Percentiles rank a stretch among this genome's conserved stretches.
These are phyloP conservation scores for Anarrhichthys ocellatus DNA, from an alignment of 2,113 vertebrate species.

Conservation along the genomic window DNA sequence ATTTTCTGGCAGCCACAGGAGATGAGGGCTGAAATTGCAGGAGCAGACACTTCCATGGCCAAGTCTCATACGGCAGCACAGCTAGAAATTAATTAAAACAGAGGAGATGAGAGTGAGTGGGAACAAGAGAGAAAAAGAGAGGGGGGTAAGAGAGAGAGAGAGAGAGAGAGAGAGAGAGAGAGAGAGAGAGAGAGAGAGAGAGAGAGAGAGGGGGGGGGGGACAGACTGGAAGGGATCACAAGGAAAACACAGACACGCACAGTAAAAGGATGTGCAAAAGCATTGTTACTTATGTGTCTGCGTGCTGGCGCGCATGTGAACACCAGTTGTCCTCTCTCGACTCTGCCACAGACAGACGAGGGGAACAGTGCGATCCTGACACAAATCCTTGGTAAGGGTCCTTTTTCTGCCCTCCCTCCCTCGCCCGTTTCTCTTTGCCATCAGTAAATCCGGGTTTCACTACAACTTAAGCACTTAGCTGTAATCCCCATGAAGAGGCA, in stretches of 20 bases:
- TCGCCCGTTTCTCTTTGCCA: constrained; percentile 75
- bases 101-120: constrained; percentile 52
- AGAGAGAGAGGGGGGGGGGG: background rate
- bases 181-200: background rate
- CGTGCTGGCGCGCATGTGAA: constrained; percentile 43
- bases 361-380: constrained; percentile 72
- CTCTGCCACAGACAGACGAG: constrained; percentile 60
- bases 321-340: constrained; percentile 68
- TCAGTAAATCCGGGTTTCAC: constrained; percentile 83
- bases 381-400: constrained; percentile 81
- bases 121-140: constrained; percentile 34
- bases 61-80: constrained; percentile 74
- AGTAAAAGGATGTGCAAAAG: constrained; percentile 51
- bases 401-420: constrained; percentile 72
- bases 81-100: constrained; percentile 79
- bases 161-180: background rate
- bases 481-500: constrained; percentile 84
- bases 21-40: constrained; percentile 61
- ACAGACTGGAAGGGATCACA: constrained; percentile 46
- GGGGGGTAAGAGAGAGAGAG: background rate
- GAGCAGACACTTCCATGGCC: constrained; percentile 71
- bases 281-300: constrained; percentile 48
- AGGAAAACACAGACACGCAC: constrained; percentile 49
- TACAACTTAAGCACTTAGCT: constrained; percentile 84
- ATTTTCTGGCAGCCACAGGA: constrained; percentile 64